A percentile compares a stretch with the other conserved stretches of the same genome.
These are phyloP conservation scores for Aphelenchoides fujianensis DNA, from an alignment of 1,140 invertebrate species.

Conservation along the genomic window DNA sequence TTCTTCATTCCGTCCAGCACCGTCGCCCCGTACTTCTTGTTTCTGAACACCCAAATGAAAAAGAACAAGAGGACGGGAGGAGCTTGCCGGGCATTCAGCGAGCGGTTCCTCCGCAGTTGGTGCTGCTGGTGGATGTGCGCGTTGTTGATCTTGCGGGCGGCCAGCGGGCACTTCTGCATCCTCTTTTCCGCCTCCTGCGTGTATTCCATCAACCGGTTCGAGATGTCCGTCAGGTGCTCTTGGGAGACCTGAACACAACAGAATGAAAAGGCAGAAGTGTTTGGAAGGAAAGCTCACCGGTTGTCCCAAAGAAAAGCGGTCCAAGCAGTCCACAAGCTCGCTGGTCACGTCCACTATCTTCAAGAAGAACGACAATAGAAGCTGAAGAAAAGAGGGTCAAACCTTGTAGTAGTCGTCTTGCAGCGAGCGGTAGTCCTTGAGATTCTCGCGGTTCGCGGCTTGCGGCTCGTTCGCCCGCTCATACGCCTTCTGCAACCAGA, in stretches of 20 bases:
- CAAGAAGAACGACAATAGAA: too few species aligned
- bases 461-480: conserved; percentile 22
- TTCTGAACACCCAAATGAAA: too few species aligned
- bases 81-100: conserved; percentile 9
- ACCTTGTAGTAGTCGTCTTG: conserved; percentile 43
- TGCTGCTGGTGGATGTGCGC: conserved; percentile 19
- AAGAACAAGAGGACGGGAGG: conserved; percentile 6
- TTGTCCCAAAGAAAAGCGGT: conserved; percentile 27
- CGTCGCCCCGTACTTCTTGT: background rate
- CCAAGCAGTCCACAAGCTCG: conserved; percentile 39
- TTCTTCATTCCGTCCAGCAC: conserved; percentile 23
- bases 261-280: too few species aligned
- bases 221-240: conserved; percentile 40
- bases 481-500: conserved; percentile 35
- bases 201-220: conserved; percentile 35
- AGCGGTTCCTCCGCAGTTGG: conserved; percentile 30
- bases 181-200: conserved; percentile 36
- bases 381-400: too few species aligned
- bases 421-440: conserved; percentile 37
- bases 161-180: conserved; percentile 38
- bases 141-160: conserved; percentile 30
- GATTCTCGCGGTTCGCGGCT: conserved; percentile 30
- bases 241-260: conserved; percentile 34
- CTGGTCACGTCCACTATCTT: conserved; percentile 35
- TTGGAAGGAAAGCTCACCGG: conserved; percentile 35